phyloP scores from a whole-genome alignment of 2,888 invertebrate genomes.

The Operophtera brumata region DNA sequence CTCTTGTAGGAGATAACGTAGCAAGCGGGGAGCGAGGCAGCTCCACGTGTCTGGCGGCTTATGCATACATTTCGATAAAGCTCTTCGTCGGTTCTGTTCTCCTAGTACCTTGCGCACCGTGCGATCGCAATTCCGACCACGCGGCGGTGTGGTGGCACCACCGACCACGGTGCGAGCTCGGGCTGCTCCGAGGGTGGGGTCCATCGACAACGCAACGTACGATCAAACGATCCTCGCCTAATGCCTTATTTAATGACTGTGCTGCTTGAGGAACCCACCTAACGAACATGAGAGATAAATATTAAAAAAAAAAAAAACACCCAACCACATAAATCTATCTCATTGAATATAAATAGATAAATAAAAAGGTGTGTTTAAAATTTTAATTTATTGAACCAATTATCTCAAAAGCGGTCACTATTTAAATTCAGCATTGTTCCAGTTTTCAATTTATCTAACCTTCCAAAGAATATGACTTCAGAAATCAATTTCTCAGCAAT shows the following conservation, averaged over 20 bases:
- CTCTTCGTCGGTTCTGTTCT: slow-evolving; percentile 42
- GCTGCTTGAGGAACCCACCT: too few species aligned
- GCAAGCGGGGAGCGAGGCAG: slow-evolving; percentile 32
- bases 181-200: slow-evolving; percentile 8
- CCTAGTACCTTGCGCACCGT: slow-evolving; percentile 74
- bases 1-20: background rate
- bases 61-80: slow-evolving; percentile 9
- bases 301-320: too few species aligned
- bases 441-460: slow-evolving; percentile 39
- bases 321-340: too few species aligned
- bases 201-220: background rate
- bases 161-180: slow-evolving; percentile 26
- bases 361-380: too few species aligned
- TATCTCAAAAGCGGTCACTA: background rate
- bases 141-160: slow-evolving; percentile 31
- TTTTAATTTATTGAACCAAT: background rate
- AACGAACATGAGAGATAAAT: too few species aligned
- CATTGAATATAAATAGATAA: too few species aligned
- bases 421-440: slow-evolving; percentile 22
- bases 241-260: background rate
- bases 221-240: background rate
- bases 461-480: slow-evolving; percentile 44
- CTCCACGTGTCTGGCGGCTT: slow-evolving; percentile 23
- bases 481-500: slow-evolving; percentile 53
- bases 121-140: slow-evolving; percentile 50